A percentile compares a stretch with the other conserved stretches of the same genome.
phyloP scores from a whole-genome alignment of 2,113 vertebrate species.

The Plecotus auritus region DNA sequence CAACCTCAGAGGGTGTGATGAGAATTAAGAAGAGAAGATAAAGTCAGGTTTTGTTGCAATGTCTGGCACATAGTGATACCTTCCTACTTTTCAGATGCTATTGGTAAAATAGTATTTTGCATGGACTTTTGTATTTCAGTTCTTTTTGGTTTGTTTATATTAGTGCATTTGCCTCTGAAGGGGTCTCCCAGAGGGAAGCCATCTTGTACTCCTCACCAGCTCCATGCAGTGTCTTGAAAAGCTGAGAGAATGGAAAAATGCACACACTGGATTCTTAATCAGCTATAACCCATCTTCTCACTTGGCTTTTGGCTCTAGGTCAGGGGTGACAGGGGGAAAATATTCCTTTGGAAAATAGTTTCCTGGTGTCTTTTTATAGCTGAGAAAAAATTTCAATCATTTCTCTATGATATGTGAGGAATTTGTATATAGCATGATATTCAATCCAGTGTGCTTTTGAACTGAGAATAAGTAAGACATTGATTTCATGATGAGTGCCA shows the following conservation, averaged over 20 bases:
- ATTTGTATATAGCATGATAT: not conserved
- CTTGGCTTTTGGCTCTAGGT: not conserved
- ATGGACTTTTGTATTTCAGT: not conserved
- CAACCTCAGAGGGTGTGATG: not conserved
- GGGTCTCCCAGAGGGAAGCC: not conserved
- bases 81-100: not conserved
- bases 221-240: not conserved
- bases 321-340: not conserved
- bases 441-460: not conserved
- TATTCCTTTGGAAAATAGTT: not conserved
- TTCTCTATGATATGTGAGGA: not conserved
- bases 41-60: not conserved
- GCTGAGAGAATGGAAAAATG: not conserved
- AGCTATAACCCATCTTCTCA: not conserved
- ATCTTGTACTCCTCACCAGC: not conserved
- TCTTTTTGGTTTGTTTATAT: not conserved
- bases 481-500: not conserved
- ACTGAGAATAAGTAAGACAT: not conserved
- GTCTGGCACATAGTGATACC: not conserved
- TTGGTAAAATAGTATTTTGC: not conserved
- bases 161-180: not conserved
- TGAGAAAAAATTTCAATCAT: not conserved
- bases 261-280: not conserved
- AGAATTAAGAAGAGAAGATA: not conserved
- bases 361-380: conserved; percentile 21